Percentiles rank a stretch among this genome's conserved stretches.
phyloP scores from a whole-genome alignment of 1,140 invertebrate genomes.

The Aporrectodea caliginosa region DNA sequence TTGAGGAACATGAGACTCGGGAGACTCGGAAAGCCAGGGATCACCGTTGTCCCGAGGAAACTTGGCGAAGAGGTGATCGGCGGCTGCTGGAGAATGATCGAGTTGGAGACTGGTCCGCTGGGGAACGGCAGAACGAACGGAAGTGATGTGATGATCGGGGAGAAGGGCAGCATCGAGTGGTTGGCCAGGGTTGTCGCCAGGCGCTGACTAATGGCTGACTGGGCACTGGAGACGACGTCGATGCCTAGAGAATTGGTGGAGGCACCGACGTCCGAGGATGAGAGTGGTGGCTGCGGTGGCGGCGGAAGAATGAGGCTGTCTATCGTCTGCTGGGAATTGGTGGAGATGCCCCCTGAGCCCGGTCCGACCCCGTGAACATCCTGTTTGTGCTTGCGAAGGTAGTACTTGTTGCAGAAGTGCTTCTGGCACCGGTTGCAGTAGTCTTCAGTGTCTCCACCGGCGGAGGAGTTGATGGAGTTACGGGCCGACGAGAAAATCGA shows the following conservation, averaged over 20 bases:
- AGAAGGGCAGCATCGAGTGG: not conserved
- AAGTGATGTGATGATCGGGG: slow-evolving; percentile 10
- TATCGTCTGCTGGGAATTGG: not conserved
- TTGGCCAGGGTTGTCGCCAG: not conserved
- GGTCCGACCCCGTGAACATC: slow-evolving; percentile 29
- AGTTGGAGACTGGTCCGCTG: not conserved
- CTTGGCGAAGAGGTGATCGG: slow-evolving; percentile 9
- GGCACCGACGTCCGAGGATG: not conserved
- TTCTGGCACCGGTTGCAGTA: slow-evolving; percentile 31
- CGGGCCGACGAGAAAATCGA: not conserved
- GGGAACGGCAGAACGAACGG: slow-evolving; percentile 6
- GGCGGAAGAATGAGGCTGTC: not conserved
- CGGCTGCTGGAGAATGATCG: not conserved
- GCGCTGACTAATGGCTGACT: not conserved
- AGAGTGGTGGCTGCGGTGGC: not conserved
- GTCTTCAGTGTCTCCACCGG: slow-evolving; percentile 12
- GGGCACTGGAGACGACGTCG: not conserved
- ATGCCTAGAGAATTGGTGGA: no score
- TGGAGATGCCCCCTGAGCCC: not conserved
- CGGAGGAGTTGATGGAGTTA: not conserved
- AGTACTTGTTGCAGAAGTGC: slow-evolving; percentile 34
- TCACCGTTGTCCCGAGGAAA: not conserved
- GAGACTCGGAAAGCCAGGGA: slow-evolving; percentile 11
- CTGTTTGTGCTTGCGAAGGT: slow-evolving; percentile 32
- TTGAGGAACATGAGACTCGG: slow-evolving; percentile 52